These are phyloP conservation scores for Athetis lepigone DNA, from an alignment of 2,888 invertebrate genomes.

Conservation along the genomic window DNA sequence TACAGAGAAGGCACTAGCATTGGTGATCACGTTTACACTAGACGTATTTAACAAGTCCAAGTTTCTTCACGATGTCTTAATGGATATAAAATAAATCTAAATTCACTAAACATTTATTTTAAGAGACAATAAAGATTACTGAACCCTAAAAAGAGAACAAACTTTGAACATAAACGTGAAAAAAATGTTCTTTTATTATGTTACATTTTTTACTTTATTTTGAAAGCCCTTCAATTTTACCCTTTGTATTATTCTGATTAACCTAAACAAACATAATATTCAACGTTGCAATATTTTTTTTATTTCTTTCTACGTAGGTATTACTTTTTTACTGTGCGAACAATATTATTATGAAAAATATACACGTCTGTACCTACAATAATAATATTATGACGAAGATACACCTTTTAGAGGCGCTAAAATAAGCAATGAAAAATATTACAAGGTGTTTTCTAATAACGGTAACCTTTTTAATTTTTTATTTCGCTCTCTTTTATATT, in stretches of 20 bases:
- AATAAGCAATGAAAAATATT: constrained; percentile 6
- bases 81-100: too few relatives aligned
- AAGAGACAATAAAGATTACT: constrained; percentile 1
- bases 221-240: constrained; percentile 67
- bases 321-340: constrained; percentile 32
- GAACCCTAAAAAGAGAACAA: constrained; percentile 41
- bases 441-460: not conserved
- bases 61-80: too few relatives aligned
- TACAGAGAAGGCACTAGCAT: too few relatives aligned
- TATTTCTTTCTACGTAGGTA: constrained; percentile 13
- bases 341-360: constrained; percentile 13
- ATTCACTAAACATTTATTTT: not conserved
- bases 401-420: constrained; percentile 7
- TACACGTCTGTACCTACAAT: not conserved
- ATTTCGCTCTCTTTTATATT: constrained; percentile 14
- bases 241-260: constrained; percentile 71
- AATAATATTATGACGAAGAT: not conserved
- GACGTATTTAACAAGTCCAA: too few relatives aligned
- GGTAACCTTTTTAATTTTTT: constrained; percentile 1
- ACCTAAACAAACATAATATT: constrained; percentile 74
- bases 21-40: too few relatives aligned
- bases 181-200: constrained; percentile 44
- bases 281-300: constrained; percentile 55
- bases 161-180: constrained; percentile 6
- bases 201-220: constrained; percentile 60